A percentile compares a stretch with the other conserved stretches of the same genome.
These are phyloP conservation scores for Danaus plexippus DNA, from an alignment of 1,140 invertebrate species.

Conservation along the genomic window DNA sequence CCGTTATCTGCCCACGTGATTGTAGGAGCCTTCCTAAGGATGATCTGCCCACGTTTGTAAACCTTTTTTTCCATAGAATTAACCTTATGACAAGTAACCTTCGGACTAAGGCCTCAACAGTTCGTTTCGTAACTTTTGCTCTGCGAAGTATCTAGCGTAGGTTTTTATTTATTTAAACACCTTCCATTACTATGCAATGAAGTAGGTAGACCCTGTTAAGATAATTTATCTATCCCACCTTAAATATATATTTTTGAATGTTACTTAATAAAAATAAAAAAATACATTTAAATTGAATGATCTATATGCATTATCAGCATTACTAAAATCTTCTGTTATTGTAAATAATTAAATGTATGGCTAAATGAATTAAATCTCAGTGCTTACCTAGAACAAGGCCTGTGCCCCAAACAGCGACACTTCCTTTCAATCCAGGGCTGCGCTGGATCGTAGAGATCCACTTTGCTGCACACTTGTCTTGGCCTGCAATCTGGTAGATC, in stretches of 20 bases:
- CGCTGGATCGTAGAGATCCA: slow-evolving; percentile 84
- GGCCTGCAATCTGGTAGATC: slow-evolving; percentile 85
- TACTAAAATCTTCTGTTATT: no score
- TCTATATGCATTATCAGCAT: no score
- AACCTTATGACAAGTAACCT: slow-evolving; percentile 17
- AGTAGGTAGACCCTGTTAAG: no score
- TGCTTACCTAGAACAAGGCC: slow-evolving; percentile 75
- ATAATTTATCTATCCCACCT: no score
- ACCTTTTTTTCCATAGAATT: slow-evolving; percentile 10
- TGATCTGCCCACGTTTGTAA: slow-evolving; percentile 15
- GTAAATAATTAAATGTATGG: no score
- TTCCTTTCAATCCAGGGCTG: slow-evolving; percentile 90
- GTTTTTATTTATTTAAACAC: no score
- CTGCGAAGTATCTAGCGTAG: no score
- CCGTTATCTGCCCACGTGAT: slow-evolving; percentile 18
- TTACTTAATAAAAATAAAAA: no score
- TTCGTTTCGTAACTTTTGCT: no score
- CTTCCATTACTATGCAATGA: no score
- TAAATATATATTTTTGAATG: no score
- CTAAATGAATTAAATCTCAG: slow-evolving; percentile 1
- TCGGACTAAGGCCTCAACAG: slow-evolving; percentile 13
- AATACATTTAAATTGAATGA: no score
- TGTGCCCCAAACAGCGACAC: slow-evolving; percentile 83
- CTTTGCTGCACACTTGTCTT: slow-evolving; percentile 88
- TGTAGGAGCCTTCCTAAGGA: slow-evolving; percentile 10